Conservation (phyloP, 2,888 invertebrate genomes). For the Spisula subtruncata region DNA sequence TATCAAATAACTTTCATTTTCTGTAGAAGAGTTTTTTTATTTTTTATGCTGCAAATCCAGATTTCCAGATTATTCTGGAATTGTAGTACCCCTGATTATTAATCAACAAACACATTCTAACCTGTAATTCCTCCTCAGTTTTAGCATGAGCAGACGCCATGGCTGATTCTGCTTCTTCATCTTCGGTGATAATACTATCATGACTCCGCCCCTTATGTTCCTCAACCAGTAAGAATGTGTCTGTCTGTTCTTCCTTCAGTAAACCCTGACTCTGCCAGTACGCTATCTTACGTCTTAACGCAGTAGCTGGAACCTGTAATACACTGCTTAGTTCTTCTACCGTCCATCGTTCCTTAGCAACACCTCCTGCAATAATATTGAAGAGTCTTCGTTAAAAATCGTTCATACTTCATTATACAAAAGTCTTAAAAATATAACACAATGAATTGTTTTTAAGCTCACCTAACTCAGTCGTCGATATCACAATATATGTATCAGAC, state of each 20-base stretch:
- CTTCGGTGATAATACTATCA: conserved; percentile 90
- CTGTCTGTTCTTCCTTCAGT: conserved; percentile 92
- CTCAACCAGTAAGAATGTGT: conserved; percentile 90
- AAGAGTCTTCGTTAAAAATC: no score
- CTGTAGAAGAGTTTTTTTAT: no score
- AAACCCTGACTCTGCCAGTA: conserved; percentile 98
- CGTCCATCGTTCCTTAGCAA: conserved; percentile 91
- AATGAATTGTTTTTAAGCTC: no score
- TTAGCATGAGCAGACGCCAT: conserved; percentile 98
- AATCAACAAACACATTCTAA: conserved; percentile 48
- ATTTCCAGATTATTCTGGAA: no score
- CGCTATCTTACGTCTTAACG: conserved; percentile 94
- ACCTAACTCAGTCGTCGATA: no score
- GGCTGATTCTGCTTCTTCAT: conserved; percentile 96
- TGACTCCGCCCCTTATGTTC: conserved; percentile 85
- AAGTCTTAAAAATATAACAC: no score
- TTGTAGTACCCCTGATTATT: no score
- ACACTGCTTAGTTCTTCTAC: conserved; percentile 94
- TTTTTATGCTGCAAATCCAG: no score
- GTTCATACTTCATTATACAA: no score
- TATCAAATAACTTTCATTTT: no score
- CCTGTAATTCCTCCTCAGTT: conserved; percentile 96
- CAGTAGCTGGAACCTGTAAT: conserved; percentile 95
- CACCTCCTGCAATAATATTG: no score
- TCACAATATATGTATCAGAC: no score